Conservation (phyloP, 2,888 invertebrate species). For the Mimumesa dahlbomi region DNA sequence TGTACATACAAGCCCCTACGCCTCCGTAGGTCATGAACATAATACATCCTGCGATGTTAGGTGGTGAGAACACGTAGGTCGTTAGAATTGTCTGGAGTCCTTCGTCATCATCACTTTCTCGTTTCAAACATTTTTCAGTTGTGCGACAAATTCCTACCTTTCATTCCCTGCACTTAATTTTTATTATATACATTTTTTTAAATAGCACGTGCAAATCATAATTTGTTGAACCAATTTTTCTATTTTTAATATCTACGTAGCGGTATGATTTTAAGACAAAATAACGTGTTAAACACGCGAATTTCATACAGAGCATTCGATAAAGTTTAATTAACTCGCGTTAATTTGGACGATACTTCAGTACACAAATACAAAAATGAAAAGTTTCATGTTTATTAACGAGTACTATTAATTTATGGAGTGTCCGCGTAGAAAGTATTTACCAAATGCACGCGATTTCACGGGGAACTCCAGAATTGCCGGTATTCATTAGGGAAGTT, state of each 20-base stretch:
- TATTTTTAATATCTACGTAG: too few relatives aligned
- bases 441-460: not conserved
- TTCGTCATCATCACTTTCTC: constrained; percentile 23
- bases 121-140: constrained; percentile 6
- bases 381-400: not conserved
- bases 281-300: too few relatives aligned
- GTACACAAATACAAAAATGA: too few relatives aligned
- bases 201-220: too few relatives aligned
- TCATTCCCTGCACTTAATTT: too few relatives aligned
- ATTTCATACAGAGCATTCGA: too few relatives aligned
- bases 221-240: too few relatives aligned
- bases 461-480: not conserved
- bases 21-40: too few relatives aligned
- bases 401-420: not conserved
- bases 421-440: not conserved
- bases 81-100: constrained; percentile 37
- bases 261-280: too few relatives aligned
- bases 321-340: too few relatives aligned
- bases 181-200: too few relatives aligned
- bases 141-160: not conserved
- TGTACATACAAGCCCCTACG: constrained; percentile 10
- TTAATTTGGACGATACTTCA: not conserved
- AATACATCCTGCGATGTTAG: constrained; percentile 4
- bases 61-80: constrained; percentile 21
- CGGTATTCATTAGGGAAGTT: not conserved